Evolutionary conservation across 1,140 invertebrate species (phyloP), one percentile per base, ranked within the genome.

Genomic region (Trichoplusia ni): DNA sequence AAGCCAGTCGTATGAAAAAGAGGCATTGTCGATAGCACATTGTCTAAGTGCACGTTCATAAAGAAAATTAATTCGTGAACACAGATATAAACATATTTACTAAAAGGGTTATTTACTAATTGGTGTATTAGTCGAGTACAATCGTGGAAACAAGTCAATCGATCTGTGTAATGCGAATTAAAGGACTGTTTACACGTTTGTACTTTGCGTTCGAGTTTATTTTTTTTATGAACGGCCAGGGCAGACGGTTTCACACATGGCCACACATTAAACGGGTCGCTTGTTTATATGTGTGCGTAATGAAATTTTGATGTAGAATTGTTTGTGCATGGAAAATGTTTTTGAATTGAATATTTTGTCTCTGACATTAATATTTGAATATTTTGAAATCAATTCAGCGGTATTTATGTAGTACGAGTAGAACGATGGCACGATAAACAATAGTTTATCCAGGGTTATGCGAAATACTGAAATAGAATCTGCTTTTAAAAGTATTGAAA

Each of bases 161-260:
- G 71, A 38, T 44, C 81, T 80, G 84, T 87, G 72, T 84, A 75
- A 90, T 86, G 82, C 87, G 82, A 84, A 88, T 90, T 88, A 90
- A 79, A 76, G 77, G 75, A 77, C 78, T 79, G 81, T 86, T 88
- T 88, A 84, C 81, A 80, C 77, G 77, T 75, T 67, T 73, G 67
- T 82, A 69, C 64, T 68, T 81, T 82, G 65, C 67, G 58, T 67
- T n/a, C 13, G 35, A 63, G 66, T 74, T 72, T 70, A 47, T 79
- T 81, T 84, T 82, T n/a, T 85, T 83, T 81, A 68, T 69, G 64
- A 73, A 64, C 73, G 74, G 70, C 64, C 79, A 79, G 71, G 65
- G 69, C 79, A 76, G 71, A 78, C 74, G 78, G 69, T 76, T 82
- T 89, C 74, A 85, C 86, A 85, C 82, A 82, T 88, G 86, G 80